phyloP scores from a whole-genome alignment of 1,140 invertebrate genomes.

The Drosophila ficusphila region DNA sequence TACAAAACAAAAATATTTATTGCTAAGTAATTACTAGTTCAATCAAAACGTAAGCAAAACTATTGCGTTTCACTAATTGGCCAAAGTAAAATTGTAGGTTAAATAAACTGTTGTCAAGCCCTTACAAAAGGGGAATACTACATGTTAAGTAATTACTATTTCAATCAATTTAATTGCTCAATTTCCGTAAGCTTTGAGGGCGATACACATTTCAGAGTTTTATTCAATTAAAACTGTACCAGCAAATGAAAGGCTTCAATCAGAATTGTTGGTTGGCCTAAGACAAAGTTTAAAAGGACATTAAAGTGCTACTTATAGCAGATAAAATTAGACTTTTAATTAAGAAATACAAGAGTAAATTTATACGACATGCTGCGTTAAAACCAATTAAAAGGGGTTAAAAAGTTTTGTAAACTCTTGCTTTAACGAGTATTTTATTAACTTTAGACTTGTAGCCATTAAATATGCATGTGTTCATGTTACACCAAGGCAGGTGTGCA shows the following conservation, averaged over 20 bases:
- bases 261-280: slow-evolving; percentile 12
- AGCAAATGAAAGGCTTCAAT: slow-evolving; percentile 12
- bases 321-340: slow-evolving; percentile 10
- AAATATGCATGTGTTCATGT: slow-evolving; percentile 8
- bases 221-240: slow-evolving; percentile 18
- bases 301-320: slow-evolving; percentile 12
- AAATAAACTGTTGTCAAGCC: slow-evolving; percentile 17
- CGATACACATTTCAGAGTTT: slow-evolving; percentile 17
- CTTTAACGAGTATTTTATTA: slow-evolving; percentile 10
- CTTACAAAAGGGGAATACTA: slow-evolving; percentile 36
- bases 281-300: slow-evolving; percentile 13
- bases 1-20: no score
- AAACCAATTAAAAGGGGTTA: slow-evolving; percentile 3
- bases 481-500: slow-evolving; percentile 39
- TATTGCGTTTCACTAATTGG: no score
- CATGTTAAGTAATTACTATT: slow-evolving; percentile 59
- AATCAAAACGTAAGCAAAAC: no score
- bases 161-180: slow-evolving; percentile 68
- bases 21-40: no score
- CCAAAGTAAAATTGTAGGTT: slow-evolving; percentile 6
- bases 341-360: slow-evolving; percentile 1
- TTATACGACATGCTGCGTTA: not conserved
- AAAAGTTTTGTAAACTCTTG: slow-evolving; percentile 15
- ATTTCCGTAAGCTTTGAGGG: slow-evolving; percentile 23
- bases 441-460: slow-evolving; percentile 21